These are phyloP conservation scores for Leptogaster cylindrica DNA, from an alignment of 2,888 invertebrate genomes.

Conservation along the genomic window DNA sequence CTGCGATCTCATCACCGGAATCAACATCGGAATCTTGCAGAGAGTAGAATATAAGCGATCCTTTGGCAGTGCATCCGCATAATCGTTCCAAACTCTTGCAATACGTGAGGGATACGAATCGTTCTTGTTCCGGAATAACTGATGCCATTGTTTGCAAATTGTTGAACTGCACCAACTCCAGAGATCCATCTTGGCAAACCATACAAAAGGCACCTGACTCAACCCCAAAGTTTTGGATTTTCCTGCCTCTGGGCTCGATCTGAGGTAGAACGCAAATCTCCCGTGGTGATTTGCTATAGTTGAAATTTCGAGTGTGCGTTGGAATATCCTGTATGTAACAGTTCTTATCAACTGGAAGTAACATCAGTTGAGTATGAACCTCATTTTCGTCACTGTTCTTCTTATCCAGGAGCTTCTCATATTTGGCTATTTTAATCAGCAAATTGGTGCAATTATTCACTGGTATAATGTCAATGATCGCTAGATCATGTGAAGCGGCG, in stretches of 20 bases:
- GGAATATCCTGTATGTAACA: constrained; percentile 66
- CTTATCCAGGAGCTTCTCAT: constrained; percentile 21
- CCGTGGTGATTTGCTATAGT: constrained; percentile 70
- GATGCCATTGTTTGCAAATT: constrained; percentile 73
- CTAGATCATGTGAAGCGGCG: constrained; percentile 63
- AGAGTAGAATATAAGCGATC: constrained; percentile 82
- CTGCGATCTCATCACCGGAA: constrained; percentile 71
- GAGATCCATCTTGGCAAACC: constrained; percentile 76
- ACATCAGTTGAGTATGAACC: constrained; percentile 42
- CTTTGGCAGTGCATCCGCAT: constrained; percentile 81
- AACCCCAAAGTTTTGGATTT: constrained; percentile 47
- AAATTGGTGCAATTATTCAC: constrained; percentile 74
- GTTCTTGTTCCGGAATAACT: constrained; percentile 71
- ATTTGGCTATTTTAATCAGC: constrained; percentile 63
- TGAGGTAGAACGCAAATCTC: constrained; percentile 74
- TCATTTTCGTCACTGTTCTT: constrained; percentile 13
- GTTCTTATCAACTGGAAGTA: constrained; percentile 45
- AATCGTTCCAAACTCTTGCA: constrained; percentile 87
- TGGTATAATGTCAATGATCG: constrained; percentile 68
- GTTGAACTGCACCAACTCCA: constrained; percentile 75
- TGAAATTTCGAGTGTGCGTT: constrained; percentile 62
- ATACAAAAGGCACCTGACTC: constrained; percentile 72
- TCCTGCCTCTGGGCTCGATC: constrained; percentile 60
- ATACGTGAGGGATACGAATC: constrained; percentile 82
- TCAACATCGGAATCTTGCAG: constrained; percentile 76